Conservation (phyloP, 1,140 invertebrate species). For the Helicoverpa armigera region DNA sequence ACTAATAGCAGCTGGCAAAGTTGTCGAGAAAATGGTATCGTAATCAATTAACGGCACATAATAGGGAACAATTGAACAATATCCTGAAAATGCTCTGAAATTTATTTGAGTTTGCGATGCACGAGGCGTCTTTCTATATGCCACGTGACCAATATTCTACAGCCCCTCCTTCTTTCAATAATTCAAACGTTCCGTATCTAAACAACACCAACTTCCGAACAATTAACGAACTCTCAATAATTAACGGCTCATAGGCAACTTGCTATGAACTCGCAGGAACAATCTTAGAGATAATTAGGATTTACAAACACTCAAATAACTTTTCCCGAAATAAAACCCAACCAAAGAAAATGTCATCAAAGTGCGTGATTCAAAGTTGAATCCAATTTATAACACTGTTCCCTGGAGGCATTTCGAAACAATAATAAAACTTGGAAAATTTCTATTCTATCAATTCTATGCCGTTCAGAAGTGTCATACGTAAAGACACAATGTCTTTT, state of each 20-base stretch:
- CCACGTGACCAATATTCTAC: constrained; percentile 58
- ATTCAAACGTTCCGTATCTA: constrained; percentile 67
- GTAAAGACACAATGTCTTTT: neutral
- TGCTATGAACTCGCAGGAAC: constrained; percentile 29
- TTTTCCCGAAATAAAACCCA: constrained; percentile 52
- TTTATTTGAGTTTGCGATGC: constrained; percentile 52
- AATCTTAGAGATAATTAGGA: constrained; percentile 29
- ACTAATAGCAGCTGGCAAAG: no score
- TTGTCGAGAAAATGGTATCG: constrained; percentile 6
- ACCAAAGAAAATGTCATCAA: constrained; percentile 56
- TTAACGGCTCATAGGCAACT: constrained; percentile 50
- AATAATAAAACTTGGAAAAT: constrained; percentile 78
- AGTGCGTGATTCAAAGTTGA: constrained; percentile 76
- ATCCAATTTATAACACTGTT: constrained; percentile 83
- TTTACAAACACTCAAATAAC: constrained; percentile 38
- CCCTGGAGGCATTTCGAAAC: constrained; percentile 77
- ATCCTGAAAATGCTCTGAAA: constrained; percentile 38
- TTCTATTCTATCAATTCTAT: constrained; percentile 59
- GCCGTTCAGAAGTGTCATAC: constrained; percentile 13
- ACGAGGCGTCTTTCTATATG: constrained; percentile 51
- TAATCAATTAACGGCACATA: constrained; percentile 50
- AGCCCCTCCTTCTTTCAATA: constrained; percentile 67
- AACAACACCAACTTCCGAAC: constrained; percentile 66
- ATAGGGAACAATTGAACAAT: constrained; percentile 50
- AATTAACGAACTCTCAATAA: constrained; percentile 69